Evolutionary conservation across 2,113 vertebrate species (phyloP), one percentile per base, ranked within the genome.

Genomic region (Corythaixoides concolor): DNA sequence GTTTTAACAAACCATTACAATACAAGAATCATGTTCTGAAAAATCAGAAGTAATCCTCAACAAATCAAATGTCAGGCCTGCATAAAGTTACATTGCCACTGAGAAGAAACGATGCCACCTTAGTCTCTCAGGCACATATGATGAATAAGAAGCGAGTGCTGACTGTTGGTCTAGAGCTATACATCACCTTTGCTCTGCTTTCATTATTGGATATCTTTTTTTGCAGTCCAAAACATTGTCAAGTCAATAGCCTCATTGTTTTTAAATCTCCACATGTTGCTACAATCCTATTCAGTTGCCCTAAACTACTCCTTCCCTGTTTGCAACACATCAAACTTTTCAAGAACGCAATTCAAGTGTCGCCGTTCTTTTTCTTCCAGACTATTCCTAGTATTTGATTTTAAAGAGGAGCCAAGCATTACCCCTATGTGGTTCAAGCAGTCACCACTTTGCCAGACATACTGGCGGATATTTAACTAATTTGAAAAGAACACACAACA

Each of bases 1-100:
- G 21, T 43, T 92, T 90, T 74, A 93, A 80, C 45, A 89, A 95
- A 74, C 17, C 37, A 64, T 56, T 67, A 59, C 27, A 67, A 41
- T 83, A 83, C 37, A 69, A 47, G 67, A 90, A 91, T 80, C 85
- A 50, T 4, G 1, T 70, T 70, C 63, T 59, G 62, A 88, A 88
- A 94, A 93, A n/a, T 39, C 86, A 88, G 47, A 59, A 63, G 58
- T 12, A 76, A 35, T 12, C 52, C 50, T 76, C 75, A 52, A 77
- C 32, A 93, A 84, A 77, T 52, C 91, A 60, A 32, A 86, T 58
- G 78, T 47, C 59, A 83, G 52, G 30, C 27, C 53, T 83, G 41
- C 41, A 62, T 74, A 60, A 69, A 39, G 12, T 59, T 77, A 45
- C 66, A 43, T 15, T 0, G 21, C 32, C 80, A 59, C 75, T 67